Percentiles rank a stretch among this genome's conserved stretches.
phyloP scores from a whole-genome alignment of 2,888 invertebrate species.

The Agrotis exclamationis region DNA sequence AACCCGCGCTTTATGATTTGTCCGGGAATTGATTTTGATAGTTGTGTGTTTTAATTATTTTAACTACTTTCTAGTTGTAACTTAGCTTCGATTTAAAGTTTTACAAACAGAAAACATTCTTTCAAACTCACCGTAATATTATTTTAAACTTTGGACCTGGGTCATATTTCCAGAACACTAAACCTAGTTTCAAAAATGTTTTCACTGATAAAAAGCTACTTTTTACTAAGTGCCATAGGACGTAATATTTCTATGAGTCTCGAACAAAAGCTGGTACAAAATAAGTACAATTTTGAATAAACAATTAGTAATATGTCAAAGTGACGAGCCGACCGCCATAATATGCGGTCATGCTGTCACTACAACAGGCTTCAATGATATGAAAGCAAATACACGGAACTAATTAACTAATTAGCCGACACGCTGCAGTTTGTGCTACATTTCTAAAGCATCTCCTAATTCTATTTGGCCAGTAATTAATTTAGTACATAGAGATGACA shows the following conservation, averaged over 20 bases:
- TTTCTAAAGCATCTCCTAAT: slow-evolving; percentile 39
- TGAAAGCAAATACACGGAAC: slow-evolving; percentile 40
- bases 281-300: too few species aligned
- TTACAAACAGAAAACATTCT: too few species aligned
- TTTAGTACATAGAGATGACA: slow-evolving; percentile 22
- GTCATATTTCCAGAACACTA: too few species aligned
- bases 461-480: slow-evolving; percentile 39
- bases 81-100: not conserved
- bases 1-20: slow-evolving; percentile 58
- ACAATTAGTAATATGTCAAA: not conserved
- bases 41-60: not conserved
- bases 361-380: slow-evolving; percentile 25
- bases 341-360: slow-evolving; percentile 38
- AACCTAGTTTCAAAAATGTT: too few species aligned
- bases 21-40: slow-evolving; percentile 8
- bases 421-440: slow-evolving; percentile 23
- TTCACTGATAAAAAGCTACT: too few species aligned
- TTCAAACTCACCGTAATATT: too few species aligned
- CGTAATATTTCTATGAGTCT: too few species aligned
- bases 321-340: slow-evolving; percentile 10
- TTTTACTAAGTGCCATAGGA: too few species aligned
- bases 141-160: too few species aligned
- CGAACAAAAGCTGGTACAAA: too few species aligned
- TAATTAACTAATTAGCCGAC: slow-evolving; percentile 48
- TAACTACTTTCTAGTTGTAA: not conserved